phyloP scores from a whole-genome alignment of 2,888 invertebrate species.

The Eumerus sabulonum region DNA sequence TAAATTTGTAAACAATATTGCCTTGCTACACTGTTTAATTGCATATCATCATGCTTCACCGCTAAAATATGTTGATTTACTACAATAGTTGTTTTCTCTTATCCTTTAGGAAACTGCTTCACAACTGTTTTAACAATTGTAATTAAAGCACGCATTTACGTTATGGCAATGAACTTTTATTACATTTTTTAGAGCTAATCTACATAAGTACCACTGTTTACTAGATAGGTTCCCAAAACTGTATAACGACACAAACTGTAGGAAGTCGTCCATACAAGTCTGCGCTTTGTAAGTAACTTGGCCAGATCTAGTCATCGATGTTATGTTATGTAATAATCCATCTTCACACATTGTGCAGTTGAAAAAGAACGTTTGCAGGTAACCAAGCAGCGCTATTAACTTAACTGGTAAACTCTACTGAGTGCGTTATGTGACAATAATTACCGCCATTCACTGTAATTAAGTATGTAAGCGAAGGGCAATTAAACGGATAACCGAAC shows the following conservation, averaged over 20 bases:
- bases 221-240: constrained; percentile 7
- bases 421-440: constrained; percentile 62
- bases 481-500: constrained; percentile 38
- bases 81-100: neutral
- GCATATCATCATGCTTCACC: too few relatives aligned
- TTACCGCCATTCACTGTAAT: constrained; percentile 41
- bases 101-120: constrained; percentile 8
- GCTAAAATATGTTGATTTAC: too few relatives aligned
- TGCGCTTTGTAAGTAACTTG: constrained; percentile 52
- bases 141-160: neutral
- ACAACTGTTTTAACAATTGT: neutral
- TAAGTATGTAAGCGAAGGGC: constrained; percentile 50
- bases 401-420: constrained; percentile 51
- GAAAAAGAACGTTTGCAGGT: constrained; percentile 33
- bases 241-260: constrained; percentile 31
- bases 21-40: too few relatives aligned
- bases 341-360: constrained; percentile 66
- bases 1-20: too few relatives aligned
- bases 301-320: constrained; percentile 14
- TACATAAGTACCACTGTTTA: constrained; percentile 8
- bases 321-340: constrained; percentile 52
- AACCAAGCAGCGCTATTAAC: constrained; percentile 8
- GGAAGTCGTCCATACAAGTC: constrained; percentile 1
- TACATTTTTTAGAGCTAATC: neutral
- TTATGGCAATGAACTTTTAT: constrained; percentile 33